Evolutionary conservation across 1,140 invertebrate genomes (phyloP).

Genomic region (Musca domestica): DNA sequence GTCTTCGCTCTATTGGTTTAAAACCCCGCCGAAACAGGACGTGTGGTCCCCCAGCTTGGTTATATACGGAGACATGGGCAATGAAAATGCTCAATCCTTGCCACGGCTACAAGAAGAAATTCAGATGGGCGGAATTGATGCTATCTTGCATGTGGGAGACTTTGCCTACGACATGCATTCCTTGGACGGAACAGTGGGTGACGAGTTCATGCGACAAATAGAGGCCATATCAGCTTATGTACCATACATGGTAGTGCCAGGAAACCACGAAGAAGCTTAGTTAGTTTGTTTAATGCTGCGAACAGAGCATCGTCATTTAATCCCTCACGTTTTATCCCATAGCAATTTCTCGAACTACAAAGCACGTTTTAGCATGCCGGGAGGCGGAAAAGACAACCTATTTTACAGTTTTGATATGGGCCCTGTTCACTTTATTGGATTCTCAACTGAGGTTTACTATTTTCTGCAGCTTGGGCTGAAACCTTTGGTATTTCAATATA

Average conservation of each 20-base stretch:
- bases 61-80: constrained; percentile 90
- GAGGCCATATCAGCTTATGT: constrained; percentile 81
- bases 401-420: constrained; percentile 92
- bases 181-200: constrained; percentile 74
- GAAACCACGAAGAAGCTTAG: constrained; percentile 87
- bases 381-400: constrained; percentile 65
- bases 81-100: constrained; percentile 83
- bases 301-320: not conserved
- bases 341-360: constrained; percentile 89
- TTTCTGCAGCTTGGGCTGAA: constrained; percentile 85
- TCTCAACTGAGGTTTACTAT: constrained; percentile 95
- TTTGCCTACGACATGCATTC: constrained; percentile 94
- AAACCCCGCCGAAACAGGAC: constrained; percentile 62
- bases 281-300: constrained; percentile 42
- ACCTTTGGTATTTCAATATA: constrained; percentile 79
- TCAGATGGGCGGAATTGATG: constrained; percentile 77
- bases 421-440: constrained; percentile 84
- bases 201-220: constrained; percentile 89
- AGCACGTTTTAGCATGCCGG: constrained; percentile 85
- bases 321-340: constrained; percentile 27
- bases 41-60: constrained; percentile 78
- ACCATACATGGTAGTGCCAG: constrained; percentile 89
- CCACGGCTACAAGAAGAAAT: constrained; percentile 78
- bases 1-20: constrained; percentile 77
- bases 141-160: constrained; percentile 90